phyloP scores from a whole-genome alignment of 2,797 vertebrate genomes.

The Garrulus glandarius region DNA sequence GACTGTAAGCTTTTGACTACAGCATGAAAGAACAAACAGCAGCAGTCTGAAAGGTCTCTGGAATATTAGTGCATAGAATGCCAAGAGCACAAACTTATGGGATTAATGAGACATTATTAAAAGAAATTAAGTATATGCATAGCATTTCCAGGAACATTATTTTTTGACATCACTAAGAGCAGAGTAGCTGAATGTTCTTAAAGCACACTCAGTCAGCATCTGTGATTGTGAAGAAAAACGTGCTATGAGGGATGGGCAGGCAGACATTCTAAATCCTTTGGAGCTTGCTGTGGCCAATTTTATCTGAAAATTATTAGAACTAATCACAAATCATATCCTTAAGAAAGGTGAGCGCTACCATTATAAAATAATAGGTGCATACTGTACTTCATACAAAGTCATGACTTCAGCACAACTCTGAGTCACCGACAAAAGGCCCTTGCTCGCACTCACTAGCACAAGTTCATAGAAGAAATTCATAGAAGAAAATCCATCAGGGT shows the following conservation, averaged over 20 bases:
- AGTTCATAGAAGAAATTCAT: neutral
- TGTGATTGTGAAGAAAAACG: neutral
- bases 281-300: neutral
- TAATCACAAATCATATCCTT: neutral
- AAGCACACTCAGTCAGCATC: neutral
- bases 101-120: neutral
- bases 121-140: neutral
- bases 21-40: neutral
- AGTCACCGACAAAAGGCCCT: neutral
- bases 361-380: neutral
- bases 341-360: neutral
- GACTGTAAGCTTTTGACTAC: neutral
- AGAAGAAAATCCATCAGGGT: neutral
- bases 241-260: neutral
- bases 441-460: neutral
- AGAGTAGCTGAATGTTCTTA: neutral
- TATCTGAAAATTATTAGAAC: neutral
- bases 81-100: neutral
- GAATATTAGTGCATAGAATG: neutral
- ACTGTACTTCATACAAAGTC: neutral
- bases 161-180: neutral
- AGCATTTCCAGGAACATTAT: neutral
- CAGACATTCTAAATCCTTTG: neutral
- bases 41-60: neutral
- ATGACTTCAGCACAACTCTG: neutral